Base-by-base conservation (phyloP, 2,113 vertebrate species). In the Leptobrachium ailaonicum region DNA sequence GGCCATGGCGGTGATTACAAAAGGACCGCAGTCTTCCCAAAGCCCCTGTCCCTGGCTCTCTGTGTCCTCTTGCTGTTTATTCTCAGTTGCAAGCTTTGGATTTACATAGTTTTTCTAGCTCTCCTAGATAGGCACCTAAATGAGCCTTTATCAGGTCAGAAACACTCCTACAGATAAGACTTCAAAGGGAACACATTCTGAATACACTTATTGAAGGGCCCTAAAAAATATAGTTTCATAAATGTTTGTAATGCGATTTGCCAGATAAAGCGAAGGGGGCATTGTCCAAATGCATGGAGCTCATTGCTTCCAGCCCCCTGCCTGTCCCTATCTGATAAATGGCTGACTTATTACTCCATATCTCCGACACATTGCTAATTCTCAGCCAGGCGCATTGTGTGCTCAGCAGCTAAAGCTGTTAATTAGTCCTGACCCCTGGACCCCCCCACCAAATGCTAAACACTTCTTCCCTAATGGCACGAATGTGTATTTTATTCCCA, bases 161-260 rank as follows among this genome's bases (percentile, higher is more conserved):
- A 83, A 86, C 85, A 83, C 83, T 83, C 78, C 66, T 84, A 84
- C 80, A 91, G 92, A 92, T 94, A 92, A 92, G 88, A 64, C 89
- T 92, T 93, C 92, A 94, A 93, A 93, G 91, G 71, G 77, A 80
- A 82, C 88, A 87, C 47, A 1, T 73, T 82, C 83, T 88, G 86
- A 88, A 88, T 70, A 87, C 88, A 87, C 89, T 87, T 89, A 86
- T 85, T 87, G 86, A 87, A 88, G 86, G 89, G 90, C 86, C 72
- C 13, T 82, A 84, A 86, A 83, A 83, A 87, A 89, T 77, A 88
- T 85, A 82, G 83, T 83, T 89, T 87, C 85, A 89, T 90, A 85
- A 86, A 89, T 92, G 90, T 92, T 91, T 92, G 91, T 93, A 88
- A 90, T 92, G 85, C 85, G 75, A 87, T 85, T 32, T 72, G 71